These are phyloP conservation scores for Ivindomyrus marchei DNA, from an alignment of 2,113 vertebrate species.

Conservation along the genomic window DNA sequence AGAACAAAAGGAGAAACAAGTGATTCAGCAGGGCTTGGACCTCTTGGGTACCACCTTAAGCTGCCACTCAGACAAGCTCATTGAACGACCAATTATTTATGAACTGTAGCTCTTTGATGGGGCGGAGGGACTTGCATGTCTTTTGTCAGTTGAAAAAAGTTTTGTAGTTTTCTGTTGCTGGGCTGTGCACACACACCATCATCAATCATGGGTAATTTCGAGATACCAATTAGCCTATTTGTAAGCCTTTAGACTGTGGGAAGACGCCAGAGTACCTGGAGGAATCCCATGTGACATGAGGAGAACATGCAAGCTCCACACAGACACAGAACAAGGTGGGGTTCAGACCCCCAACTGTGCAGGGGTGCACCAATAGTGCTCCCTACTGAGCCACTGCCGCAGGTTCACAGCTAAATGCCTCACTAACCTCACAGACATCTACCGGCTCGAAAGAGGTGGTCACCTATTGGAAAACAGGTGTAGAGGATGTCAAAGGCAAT, in stretches of 20 bases:
- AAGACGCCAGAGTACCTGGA: not conserved
- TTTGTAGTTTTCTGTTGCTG: not conserved
- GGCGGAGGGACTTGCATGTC: not conserved
- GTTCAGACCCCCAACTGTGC: not conserved
- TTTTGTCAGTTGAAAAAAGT: not conserved
- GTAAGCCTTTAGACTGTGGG: not conserved
- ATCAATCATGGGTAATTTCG: not conserved
- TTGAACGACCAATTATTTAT: not conserved
- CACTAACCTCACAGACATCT: not conserved
- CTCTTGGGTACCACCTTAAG: not conserved
- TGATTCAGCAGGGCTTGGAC: conserved; percentile 11
- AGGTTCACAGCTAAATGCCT: not conserved
- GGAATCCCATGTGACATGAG: not conserved
- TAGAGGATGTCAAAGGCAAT: not conserved
- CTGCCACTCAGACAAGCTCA: not conserved
- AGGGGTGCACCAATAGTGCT: not conserved
- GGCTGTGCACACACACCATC: not conserved
- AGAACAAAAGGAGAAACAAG: not conserved
- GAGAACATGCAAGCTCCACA: not conserved
- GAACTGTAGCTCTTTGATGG: not conserved
- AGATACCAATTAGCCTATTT: not conserved
- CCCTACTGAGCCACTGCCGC: not conserved
- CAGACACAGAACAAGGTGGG: not conserved
- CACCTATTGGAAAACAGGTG: not conserved
- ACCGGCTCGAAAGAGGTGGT: not conserved